Base-by-base conservation (phyloP, 2,113 vertebrate species). In the Chrysemys picta region DNA sequence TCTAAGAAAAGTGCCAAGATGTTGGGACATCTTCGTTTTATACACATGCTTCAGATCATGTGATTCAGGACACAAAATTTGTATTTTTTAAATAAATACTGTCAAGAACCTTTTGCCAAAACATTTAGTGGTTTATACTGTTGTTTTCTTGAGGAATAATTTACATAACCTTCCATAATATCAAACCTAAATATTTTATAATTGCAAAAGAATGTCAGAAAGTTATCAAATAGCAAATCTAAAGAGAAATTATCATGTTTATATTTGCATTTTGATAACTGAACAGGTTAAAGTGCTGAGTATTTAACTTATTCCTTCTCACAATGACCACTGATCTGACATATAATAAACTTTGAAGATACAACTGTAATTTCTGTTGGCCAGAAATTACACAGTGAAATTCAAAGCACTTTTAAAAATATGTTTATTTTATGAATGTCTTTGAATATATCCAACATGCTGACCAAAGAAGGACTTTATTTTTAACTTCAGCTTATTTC, bases 321-420 rank as follows among this genome's bases (percentile, higher is more conserved):
- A 94, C 93, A 97, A 97, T 94, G 95, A 96, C 91, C 98, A 98
- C 27, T 91, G 97, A 98, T 98, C 95, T 96, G 97, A 97, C 97
- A 97, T 94, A 92, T 65, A 94, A 97, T 2, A 92, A 97, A 97
- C 96, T 98, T 97, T 97, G 96, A 97, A 98, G 98, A 97, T 94
- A 98, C 96, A 96, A 98, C 97, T 94, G 95, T 93, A 97, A 98
- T 98, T 98, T 98, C 97, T 98, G 97, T 95, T 98, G 97, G 98
- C 97, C 97, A 95, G 97, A 97, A 98, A 98, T 98, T 98, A 97
- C 94, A 96, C 82, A 90, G 94, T 92, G 97, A 98, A 98, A 98
- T 96, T 98, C 97, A 98, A 98, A 98, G 98, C 97, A 97, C 95
- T 98, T 98, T 98, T 98, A 96, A 98, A 98, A 98, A 98, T 97